A percentile compares a stretch with the other conserved stretches of the same genome.
Evolutionary conservation across 2,113 vertebrate genomes (phyloP).

Genomic region (Lota lota): DNA sequence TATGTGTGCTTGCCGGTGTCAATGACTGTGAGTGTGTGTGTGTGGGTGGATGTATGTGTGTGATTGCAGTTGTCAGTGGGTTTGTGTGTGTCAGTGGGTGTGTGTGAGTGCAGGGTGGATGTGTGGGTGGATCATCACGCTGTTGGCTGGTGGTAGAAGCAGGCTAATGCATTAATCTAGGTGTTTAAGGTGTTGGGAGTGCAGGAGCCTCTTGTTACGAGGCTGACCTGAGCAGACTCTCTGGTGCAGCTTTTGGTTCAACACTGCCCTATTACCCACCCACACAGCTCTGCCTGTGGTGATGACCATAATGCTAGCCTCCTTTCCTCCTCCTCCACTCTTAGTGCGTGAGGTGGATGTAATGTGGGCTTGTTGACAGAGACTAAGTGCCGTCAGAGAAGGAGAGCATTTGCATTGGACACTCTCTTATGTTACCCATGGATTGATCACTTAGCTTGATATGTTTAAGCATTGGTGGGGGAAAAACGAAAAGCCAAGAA

Average conservation of each 20-base stretch:
- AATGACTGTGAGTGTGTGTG: neutral
- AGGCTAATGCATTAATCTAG: conserved; percentile 46
- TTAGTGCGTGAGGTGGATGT: neutral
- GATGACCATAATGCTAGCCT: neutral
- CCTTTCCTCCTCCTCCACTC: neutral
- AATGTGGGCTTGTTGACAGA: conserved; percentile 1
- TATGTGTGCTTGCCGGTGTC: no score
- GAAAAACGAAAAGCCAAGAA: no score
- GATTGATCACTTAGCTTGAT: no score
- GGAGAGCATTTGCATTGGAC: neutral
- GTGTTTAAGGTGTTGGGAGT: conserved; percentile 35
- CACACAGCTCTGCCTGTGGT: neutral
- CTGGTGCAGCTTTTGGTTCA: conserved; percentile 36
- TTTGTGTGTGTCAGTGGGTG: neutral
- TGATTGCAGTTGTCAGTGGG: conserved; percentile 20
- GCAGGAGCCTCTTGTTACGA: conserved; percentile 12
- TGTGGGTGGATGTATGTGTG: conserved; percentile 10
- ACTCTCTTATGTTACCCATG: neutral
- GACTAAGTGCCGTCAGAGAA: neutral
- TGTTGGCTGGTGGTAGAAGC: conserved; percentile 45
- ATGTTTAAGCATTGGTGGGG: no score
- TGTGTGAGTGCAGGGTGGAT: neutral
- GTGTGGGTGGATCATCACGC: conserved; percentile 10
- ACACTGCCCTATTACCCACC: conserved; percentile 20
- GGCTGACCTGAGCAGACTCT: conserved; percentile 31